Base-by-base conservation (phyloP, 2,888 invertebrate genomes). In the Adineta ricciae region DNA sequence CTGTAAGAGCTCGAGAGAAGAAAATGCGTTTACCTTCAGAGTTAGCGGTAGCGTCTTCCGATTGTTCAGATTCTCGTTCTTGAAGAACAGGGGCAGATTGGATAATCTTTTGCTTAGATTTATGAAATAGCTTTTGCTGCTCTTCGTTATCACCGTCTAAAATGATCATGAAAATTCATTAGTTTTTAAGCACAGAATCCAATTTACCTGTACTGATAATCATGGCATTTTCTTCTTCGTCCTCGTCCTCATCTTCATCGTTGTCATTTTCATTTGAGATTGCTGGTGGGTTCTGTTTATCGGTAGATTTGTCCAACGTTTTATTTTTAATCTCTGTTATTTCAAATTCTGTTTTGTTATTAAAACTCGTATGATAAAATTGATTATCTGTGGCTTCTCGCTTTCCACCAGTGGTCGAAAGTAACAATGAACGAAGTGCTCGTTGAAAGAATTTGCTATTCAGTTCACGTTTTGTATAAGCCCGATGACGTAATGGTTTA, bases 381-480 rank as follows among this genome's bases (percentile, higher is more conserved):
- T 7, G 78, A 78, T 41, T 78, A 78, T 41, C 38, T 24, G 38
- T 38, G 16, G 4, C 4, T 41, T 78, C 41, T 24, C 41, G 78
- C n/a, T 78, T 78, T 41, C 41, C 78, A 41, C 41, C 41, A 7
- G 78, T 78, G 38, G 38, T n/a, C 14, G 41, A 38, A n/a, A 78
- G n/a, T 78, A 78, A 78, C n/a, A 78, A 38, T 78, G 78, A 78
- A 41, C 78, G 78, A 78, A 78, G 41, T 78, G 78, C 38, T 41
- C 78, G 78, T 78, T 78, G 38, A 41, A 41, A 78, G 9, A 24
- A 78, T 78, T 78, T 78, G 11, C 0, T n/a, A 41, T 78, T 78
- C 8, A 78, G 41, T 78, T 78, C 41, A 19, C 78, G 78, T 41
- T 78, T 78, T 24, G 78, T 41, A 78, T 78, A 78, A 41, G 3